Percentiles rank a stretch among this genome's conserved stretches.
phyloP scores from a whole-genome alignment of 2,888 invertebrate genomes.

The Ellobium chinense region DNA sequence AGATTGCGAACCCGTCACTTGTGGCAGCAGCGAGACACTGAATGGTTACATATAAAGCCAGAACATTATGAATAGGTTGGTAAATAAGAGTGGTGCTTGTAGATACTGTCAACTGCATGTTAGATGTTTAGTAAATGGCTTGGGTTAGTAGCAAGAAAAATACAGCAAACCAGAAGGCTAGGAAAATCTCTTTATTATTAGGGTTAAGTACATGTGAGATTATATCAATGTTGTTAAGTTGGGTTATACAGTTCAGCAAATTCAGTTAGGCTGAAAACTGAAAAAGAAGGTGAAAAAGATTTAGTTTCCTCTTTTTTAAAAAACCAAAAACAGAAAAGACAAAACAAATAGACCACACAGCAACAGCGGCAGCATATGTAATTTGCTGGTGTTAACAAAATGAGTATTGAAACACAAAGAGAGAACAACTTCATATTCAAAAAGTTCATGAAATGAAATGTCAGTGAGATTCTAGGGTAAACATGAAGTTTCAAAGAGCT shows the following conservation, averaged over 20 bases:
- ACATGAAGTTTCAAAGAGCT: background rate
- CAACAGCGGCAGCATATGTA: background rate
- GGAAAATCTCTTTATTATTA: slow-evolving; percentile 2
- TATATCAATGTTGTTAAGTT: background rate
- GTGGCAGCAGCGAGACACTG: too few relatives aligned
- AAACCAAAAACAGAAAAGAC: background rate
- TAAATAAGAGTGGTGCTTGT: background rate
- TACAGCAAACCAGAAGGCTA: slow-evolving; percentile 8
- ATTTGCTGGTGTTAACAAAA: background rate
- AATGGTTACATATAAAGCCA: too few relatives aligned
- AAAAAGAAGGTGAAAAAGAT: too few relatives aligned
- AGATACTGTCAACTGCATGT: background rate
- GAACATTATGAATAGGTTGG: too few relatives aligned
- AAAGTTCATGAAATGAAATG: background rate
- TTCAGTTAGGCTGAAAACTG: too few relatives aligned
- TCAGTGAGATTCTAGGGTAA: slow-evolving; percentile 11
- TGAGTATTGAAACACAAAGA: slow-evolving; percentile 8
- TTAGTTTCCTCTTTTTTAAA: too few relatives aligned
- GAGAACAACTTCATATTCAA: background rate
- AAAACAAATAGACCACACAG: background rate
- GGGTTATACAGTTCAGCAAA: background rate
- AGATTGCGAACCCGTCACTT: too few relatives aligned
- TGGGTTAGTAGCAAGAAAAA: slow-evolving; percentile 16
- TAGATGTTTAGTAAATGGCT: background rate
- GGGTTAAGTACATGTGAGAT: slow-evolving; percentile 1